Percentiles rank a stretch among this genome's conserved stretches.
Evolutionary conservation across 2,113 vertebrate species (phyloP).

Genomic region (Ascaphus truei): DNA sequence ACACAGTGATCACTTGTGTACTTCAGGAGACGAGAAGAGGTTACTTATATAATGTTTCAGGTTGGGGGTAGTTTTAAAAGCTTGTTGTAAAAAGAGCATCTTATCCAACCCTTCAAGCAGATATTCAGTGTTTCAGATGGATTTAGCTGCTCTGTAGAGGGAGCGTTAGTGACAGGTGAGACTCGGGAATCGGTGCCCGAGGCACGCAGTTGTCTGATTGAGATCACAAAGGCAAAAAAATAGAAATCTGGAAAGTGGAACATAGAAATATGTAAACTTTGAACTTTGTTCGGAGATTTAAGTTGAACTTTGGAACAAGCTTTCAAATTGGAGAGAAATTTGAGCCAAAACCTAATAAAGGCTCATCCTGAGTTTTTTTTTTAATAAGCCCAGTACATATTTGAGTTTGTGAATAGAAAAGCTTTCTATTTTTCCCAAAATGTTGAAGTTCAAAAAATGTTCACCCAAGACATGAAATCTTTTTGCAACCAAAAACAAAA

Average conservation of each 20-base stretch:
- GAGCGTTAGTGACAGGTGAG: conserved; percentile 15
- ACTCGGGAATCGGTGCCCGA: conserved; percentile 6
- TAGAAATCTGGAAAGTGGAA: conserved; percentile 10
- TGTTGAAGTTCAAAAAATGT: too few relatives aligned
- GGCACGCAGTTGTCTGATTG: conserved; percentile 21
- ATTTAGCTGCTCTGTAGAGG: conserved; percentile 18
- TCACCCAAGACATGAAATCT: too few relatives aligned
- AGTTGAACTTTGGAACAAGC: too few relatives aligned
- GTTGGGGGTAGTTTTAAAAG: conserved; percentile 5
- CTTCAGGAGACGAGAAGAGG: not conserved
- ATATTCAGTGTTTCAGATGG: conserved; percentile 12
- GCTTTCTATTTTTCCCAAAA: too few relatives aligned
- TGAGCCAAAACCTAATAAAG: too few relatives aligned
- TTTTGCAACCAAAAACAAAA: too few relatives aligned
- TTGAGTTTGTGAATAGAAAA: too few relatives aligned
- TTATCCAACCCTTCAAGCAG: conserved; percentile 22
- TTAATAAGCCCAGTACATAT: too few relatives aligned
- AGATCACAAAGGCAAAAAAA: conserved; percentile 10
- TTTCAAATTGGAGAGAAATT: too few relatives aligned
- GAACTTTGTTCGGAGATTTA: too few relatives aligned
- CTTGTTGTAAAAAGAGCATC: not conserved
- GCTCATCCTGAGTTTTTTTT: too few relatives aligned
- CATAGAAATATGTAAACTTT: too few relatives aligned
- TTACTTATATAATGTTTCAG: conserved; percentile 18
- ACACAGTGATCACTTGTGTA: not conserved